These are phyloP conservation scores for Clarias laeviceps DNA, from an alignment of 2,797 vertebrate species.

Conservation along the genomic window DNA sequence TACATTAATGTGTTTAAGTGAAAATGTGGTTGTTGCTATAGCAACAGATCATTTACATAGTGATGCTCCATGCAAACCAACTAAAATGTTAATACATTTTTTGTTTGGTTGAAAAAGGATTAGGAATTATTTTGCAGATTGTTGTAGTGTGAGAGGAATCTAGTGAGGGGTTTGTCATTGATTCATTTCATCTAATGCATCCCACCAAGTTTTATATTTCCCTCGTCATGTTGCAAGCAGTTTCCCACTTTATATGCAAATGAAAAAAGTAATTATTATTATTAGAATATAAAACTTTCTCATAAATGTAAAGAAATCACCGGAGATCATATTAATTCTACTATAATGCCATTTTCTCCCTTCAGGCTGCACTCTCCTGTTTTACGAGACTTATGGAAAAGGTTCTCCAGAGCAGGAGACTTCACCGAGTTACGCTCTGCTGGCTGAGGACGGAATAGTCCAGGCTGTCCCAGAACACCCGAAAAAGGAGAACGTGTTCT, in stretches of 20 bases:
- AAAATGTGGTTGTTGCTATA: background rate
- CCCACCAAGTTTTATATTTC: background rate
- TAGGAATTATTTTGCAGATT: background rate
- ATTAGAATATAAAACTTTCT: background rate
- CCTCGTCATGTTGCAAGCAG: background rate
- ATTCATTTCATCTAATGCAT: background rate
- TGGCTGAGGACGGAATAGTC: constrained; percentile 87
- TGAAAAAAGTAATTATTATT: background rate
- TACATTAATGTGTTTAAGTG: no score
- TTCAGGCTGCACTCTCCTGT: constrained; percentile 86
- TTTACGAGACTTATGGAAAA: constrained; percentile 86
- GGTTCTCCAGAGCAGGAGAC: constrained; percentile 75
- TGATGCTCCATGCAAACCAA: background rate
- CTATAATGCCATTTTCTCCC: background rate
- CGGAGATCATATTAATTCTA: background rate
- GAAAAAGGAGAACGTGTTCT: constrained; percentile 91
- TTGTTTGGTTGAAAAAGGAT: background rate
- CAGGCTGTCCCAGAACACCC: constrained; percentile 92
- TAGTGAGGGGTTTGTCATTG: background rate
- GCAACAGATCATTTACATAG: background rate
- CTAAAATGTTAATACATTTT: background rate
- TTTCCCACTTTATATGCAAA: background rate
- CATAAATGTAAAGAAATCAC: background rate
- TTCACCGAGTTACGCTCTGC: constrained; percentile 79
- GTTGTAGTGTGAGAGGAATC: background rate